Evolutionary conservation across 2,113 vertebrate species (phyloP), one percentile per base, ranked within the genome.

Genomic region (Cephalopterus ornatus): DNA sequence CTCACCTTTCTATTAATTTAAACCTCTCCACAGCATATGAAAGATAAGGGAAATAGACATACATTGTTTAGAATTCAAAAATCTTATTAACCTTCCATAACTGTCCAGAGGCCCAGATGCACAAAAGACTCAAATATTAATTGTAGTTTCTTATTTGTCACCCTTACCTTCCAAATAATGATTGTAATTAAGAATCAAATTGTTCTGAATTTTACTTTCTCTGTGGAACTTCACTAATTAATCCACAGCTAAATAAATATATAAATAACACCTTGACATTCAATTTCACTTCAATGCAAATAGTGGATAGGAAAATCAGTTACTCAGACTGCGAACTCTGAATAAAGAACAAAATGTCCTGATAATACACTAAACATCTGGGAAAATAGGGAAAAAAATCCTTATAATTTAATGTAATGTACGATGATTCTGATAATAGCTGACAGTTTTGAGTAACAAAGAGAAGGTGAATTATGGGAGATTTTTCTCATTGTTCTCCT

Each of bases 71-170:
- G 73, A 77, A 82, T 82, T 93, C 4, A 87, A 78, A 92, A 72
- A 37, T 65, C 76, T 91, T 96, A 95, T 92, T 96, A 96, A 93
- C 56, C 83, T 96, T 95, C 88, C 32, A 21, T 61, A 92, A 73
- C 68, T 81, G 8, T 72, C n/a, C 68, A 90, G 94, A 95, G 68
- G 32, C 32, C 41, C 44, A 89, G 62, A 65, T 37, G 32, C 32
- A 53, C 28, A 73, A 63, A 96, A 84, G 73, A 72, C 26, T 81
- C 55, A 76, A 66, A 85, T 65, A 61, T 68, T 68, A 63, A 37
- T 78, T 68, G 12, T 39, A 50, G 42, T 53, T 28, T 73, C 52
- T 61, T 32, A 80, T 87, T 83, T 42, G 6, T 32, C 5, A 10
- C 19, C 11, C 32, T 50, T 50, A 12, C 10, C 24, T 63, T 53